phyloP scores from a whole-genome alignment of 2,888 invertebrate genomes.

The Cephus pygmeus region DNA sequence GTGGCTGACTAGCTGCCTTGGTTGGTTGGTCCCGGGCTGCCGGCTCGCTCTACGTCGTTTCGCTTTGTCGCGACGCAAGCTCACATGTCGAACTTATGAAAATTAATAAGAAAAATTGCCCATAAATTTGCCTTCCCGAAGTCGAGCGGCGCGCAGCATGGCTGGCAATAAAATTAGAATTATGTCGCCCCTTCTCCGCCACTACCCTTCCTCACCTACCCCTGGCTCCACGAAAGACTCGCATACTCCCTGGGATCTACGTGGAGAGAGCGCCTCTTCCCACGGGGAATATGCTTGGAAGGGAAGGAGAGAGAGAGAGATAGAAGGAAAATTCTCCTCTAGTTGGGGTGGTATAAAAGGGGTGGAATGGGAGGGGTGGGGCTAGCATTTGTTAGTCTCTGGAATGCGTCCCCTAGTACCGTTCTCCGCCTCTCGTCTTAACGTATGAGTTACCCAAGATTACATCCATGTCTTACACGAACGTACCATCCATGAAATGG shows the following conservation, averaged over 20 bases:
- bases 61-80: slow-evolving; percentile 51
- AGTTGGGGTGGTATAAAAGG: not conserved
- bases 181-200: slow-evolving; percentile 47
- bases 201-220: slow-evolving; percentile 13
- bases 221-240: slow-evolving; percentile 5
- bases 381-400: slow-evolving; percentile 58
- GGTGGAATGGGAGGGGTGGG: slow-evolving; percentile 7
- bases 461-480: slow-evolving; percentile 57
- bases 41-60: slow-evolving; percentile 8
- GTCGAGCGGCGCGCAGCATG: slow-evolving; percentile 42
- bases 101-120: slow-evolving; percentile 66
- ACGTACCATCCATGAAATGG: slow-evolving; percentile 1
- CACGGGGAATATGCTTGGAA: slow-evolving; percentile 8
- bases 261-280: not conserved
- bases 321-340: slow-evolving; percentile 20
- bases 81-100: slow-evolving; percentile 65
- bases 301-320: slow-evolving; percentile 10
- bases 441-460: slow-evolving; percentile 63
- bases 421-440: slow-evolving; percentile 38
- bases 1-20: not conserved
- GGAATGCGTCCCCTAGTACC: slow-evolving; percentile 55
- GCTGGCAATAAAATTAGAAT: slow-evolving; percentile 64
- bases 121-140: slow-evolving; percentile 57
- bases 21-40: not conserved
- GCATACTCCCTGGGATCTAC: not conserved